A percentile compares a stretch with the other conserved stretches of the same genome.
These are phyloP conservation scores for Girardia tigrina DNA, from an alignment of 2,888 invertebrate genomes.

Conservation along the genomic window DNA sequence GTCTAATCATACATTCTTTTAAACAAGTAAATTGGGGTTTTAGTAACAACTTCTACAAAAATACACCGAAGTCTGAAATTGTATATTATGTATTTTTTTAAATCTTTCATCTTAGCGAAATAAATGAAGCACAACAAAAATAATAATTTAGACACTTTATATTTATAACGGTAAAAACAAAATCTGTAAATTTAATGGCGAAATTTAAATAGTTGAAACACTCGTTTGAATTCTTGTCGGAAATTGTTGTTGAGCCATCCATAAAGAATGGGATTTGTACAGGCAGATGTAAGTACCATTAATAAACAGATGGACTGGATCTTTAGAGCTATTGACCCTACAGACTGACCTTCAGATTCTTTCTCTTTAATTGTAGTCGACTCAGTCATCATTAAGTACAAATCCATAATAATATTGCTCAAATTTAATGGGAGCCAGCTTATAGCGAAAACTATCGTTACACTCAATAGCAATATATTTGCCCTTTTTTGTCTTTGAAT, in stretches of 20 bases:
- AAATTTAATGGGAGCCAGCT: constrained; percentile 81
- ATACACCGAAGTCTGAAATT: no score
- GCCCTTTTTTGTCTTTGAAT: constrained; percentile 64
- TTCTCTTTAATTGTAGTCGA: no score
- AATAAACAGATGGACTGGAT: constrained; percentile 56
- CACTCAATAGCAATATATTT: constrained; percentile 70
- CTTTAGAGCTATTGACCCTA: neutral
- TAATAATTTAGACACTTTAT: no score
- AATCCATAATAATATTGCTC: constrained; percentile 61
- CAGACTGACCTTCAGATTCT: neutral
- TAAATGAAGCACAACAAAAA: no score
- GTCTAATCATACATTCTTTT: no score
- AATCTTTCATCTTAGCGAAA: no score
- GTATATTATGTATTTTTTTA: no score
- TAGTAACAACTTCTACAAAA: no score
- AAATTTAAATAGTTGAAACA: neutral
- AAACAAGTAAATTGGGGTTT: no score
- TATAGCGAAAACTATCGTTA: constrained; percentile 71
- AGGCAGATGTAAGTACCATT: constrained; percentile 73
- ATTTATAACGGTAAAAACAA: no score
- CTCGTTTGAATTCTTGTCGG: constrained; percentile 64
- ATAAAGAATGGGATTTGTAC: constrained; percentile 75
- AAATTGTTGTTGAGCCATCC: constrained; percentile 87
- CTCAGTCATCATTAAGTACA: constrained; percentile 38
- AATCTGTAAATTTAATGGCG: no score